Evolutionary conservation across 2,888 invertebrate genomes (phyloP).

Genomic region (Unio delphinus): DNA sequence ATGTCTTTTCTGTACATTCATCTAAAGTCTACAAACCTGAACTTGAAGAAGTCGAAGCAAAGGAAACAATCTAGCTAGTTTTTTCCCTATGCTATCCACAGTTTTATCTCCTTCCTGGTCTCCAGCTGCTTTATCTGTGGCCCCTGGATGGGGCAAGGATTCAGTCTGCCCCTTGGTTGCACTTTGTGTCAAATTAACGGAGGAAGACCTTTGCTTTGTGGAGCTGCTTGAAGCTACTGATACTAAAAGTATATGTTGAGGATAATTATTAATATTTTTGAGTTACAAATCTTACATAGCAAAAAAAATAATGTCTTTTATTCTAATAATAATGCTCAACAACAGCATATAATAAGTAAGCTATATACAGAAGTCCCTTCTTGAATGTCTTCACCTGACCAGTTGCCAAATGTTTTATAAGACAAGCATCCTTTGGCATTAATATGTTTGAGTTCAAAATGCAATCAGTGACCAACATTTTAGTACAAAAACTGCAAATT

Average conservation of each 20-base stretch:
- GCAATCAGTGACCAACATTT: too few relatives aligned
- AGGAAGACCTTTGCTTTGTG: constrained; percentile 26
- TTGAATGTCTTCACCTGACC: too few relatives aligned
- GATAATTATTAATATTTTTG: background rate
- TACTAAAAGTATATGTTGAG: constrained; percentile 13
- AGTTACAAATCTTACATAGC: too few relatives aligned
- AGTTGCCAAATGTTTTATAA: too few relatives aligned
- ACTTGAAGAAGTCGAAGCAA: constrained; percentile 59
- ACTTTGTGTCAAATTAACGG: constrained; percentile 23
- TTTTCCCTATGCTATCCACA: constrained; percentile 21
- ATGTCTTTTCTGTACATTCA: too few relatives aligned
- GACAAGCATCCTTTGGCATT: too few relatives aligned
- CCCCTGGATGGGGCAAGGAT: constrained; percentile 16
- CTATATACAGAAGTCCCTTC: too few relatives aligned
- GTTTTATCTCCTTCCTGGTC: background rate
- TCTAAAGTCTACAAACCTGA: constrained; percentile 49
- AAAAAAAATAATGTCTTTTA: too few relatives aligned
- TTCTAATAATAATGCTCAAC: too few relatives aligned
- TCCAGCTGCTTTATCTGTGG: constrained; percentile 9
- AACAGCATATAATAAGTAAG: too few relatives aligned
- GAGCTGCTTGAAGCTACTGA: constrained; percentile 37
- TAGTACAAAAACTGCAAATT: too few relatives aligned
- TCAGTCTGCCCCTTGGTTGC: constrained; percentile 18
- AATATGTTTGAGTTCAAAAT: too few relatives aligned
- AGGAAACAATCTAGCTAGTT: constrained; percentile 51